These are phyloP conservation scores for Machaerirhynchus nigripectus DNA, from an alignment of 2,113 vertebrate species.

Conservation along the genomic window DNA sequence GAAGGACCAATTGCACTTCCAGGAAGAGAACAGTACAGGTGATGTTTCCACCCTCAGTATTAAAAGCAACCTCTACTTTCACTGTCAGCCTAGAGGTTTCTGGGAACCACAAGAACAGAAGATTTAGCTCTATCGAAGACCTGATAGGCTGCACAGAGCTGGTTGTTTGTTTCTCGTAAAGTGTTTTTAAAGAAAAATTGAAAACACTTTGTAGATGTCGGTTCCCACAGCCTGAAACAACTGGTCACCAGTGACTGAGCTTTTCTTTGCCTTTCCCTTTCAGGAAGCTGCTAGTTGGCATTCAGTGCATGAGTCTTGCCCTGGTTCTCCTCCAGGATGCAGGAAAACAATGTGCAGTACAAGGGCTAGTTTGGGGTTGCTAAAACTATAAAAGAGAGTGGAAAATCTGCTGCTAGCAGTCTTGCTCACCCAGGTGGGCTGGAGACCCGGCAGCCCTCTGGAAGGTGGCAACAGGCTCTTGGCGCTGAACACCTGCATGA, in stretches of 20 bases:
- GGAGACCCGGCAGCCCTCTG: constrained; percentile 67
- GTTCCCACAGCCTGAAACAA: neutral
- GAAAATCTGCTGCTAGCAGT: neutral
- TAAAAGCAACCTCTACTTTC: neutral
- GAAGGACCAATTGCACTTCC: neutral
- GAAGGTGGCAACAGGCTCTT: constrained; percentile 62
- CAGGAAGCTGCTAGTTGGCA: neutral
- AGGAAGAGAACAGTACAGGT: neutral
- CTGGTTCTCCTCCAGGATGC: neutral
- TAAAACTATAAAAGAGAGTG: neutral
- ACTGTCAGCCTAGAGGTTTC: neutral
- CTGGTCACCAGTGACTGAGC: neutral
- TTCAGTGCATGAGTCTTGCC: neutral
- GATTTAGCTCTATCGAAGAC: accelerated
- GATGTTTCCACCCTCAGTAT: neutral
- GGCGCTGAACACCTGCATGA: constrained; percentile 69
- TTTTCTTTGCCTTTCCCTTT: neutral
- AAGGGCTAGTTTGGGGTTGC: neutral
- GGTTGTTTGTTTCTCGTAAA: neutral
- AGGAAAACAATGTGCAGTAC: neutral
- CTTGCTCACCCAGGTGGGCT: constrained; percentile 70
- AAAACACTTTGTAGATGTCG: neutral
- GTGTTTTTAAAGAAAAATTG: neutral
- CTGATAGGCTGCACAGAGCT: neutral
- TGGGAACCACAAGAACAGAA: neutral